Evolutionary conservation across 2,113 vertebrate species (phyloP).

Genomic region (human (Homo sapiens)): DNA sequence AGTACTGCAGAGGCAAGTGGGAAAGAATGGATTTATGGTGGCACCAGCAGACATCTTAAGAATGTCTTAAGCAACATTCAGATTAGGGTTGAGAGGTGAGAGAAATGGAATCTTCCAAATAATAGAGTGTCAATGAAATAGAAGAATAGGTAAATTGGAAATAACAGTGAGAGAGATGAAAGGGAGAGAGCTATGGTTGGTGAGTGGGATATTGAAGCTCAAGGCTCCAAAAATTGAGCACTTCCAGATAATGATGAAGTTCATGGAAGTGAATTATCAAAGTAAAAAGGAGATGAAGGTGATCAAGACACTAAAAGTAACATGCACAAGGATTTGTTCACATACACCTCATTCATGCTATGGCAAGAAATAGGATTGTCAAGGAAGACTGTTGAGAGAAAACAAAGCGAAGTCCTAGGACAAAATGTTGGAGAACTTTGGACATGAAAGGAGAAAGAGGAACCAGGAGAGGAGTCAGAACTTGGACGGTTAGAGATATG

Average conservation of each 20-base stretch:
- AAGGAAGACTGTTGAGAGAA: not conserved
- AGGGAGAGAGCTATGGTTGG: not conserved
- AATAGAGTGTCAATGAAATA: not conserved
- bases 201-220: not conserved
- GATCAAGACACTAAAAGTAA: not conserved
- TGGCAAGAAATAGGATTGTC: too few relatives aligned
- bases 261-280: not conserved
- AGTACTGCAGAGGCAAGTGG: not conserved
- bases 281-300: not conserved
- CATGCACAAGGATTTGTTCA: not conserved
- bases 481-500: not conserved
- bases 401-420: not conserved
- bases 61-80: not conserved
- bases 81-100: not conserved
- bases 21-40: not conserved
- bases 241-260: not conserved
- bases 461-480: not conserved
- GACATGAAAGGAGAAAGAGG: not conserved
- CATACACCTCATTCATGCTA: not conserved
- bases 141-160: not conserved
- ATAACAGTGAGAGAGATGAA: not conserved
- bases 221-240: not conserved
- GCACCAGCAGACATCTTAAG: not conserved
- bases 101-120: not conserved
- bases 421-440: not conserved